Conservation (phyloP, 2,888 invertebrate species). For the Deilephila porcellus region DNA sequence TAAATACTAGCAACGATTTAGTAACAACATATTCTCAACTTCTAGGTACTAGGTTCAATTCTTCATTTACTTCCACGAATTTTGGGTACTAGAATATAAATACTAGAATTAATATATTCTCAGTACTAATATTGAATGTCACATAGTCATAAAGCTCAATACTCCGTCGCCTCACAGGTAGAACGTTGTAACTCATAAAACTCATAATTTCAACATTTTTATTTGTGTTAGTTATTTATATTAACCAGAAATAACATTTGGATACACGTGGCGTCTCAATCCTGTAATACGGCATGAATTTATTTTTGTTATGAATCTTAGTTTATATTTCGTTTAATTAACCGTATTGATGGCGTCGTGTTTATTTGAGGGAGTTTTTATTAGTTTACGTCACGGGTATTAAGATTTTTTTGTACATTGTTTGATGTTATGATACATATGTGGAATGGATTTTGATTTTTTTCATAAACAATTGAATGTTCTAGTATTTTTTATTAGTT, state of each 20-base stretch:
- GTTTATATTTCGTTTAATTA: slow-evolving; percentile 41
- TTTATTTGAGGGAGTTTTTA: slow-evolving; percentile 22
- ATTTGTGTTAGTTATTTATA: slow-evolving; percentile 75
- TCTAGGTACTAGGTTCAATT: not conserved
- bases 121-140: not conserved
- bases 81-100: not conserved
- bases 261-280: slow-evolving; percentile 78
- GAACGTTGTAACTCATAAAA: slow-evolving; percentile 39
- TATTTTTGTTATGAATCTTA: slow-evolving; percentile 37
- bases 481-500: slow-evolving; percentile 1
- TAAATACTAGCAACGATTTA: not conserved
- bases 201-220: slow-evolving; percentile 16
- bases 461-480: slow-evolving; percentile 10
- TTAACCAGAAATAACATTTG: slow-evolving; percentile 74
- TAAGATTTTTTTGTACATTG: slow-evolving; percentile 39
- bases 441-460: slow-evolving; percentile 54
- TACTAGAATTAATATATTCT: not conserved
- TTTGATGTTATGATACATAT: slow-evolving; percentile 39
- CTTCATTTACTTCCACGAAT: not conserved
- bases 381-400: slow-evolving; percentile 22
- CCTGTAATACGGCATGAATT: slow-evolving; percentile 39
- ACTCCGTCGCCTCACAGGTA: slow-evolving; percentile 31
- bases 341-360: slow-evolving; percentile 12
- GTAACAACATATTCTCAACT: not conserved
- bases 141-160: not conserved